Conservation (phyloP, 2,797 vertebrate species). For the Arrhamphus sclerolepis region DNA sequence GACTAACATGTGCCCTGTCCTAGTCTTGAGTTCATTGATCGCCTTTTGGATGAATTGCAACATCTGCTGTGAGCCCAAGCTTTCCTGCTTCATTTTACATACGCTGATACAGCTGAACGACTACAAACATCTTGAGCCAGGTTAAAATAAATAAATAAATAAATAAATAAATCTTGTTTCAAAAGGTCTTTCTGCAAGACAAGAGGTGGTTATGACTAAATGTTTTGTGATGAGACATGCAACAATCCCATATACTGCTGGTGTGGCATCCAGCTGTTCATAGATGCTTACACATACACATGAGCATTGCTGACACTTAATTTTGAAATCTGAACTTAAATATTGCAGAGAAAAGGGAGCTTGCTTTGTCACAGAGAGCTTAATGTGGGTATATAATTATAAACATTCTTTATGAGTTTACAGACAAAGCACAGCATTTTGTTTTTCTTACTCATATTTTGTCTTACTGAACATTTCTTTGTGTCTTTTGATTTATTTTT, state of each 20-base stretch:
- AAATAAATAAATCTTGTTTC: neutral
- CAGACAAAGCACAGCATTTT: too few species aligned
- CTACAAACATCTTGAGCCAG: neutral
- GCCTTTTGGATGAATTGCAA: conserved; percentile 10
- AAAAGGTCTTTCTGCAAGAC: neutral
- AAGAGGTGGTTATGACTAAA: conserved; percentile 1
- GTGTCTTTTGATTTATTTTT: too few species aligned
- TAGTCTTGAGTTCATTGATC: conserved; percentile 15
- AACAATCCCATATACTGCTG: neutral
- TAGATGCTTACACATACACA: too few species aligned
- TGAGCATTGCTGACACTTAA: too few species aligned
- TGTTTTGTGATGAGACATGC: conserved; percentile 3
- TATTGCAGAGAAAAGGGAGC: too few species aligned
- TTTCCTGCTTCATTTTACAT: conserved; percentile 5
- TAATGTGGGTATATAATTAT: neutral
- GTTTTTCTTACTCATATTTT: too few species aligned
- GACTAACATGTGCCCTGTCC: neutral
- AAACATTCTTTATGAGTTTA: too few species aligned
- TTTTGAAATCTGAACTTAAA: too few species aligned
- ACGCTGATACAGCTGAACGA: conserved; percentile 2
- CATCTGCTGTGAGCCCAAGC: conserved; percentile 1
- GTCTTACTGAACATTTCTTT: too few species aligned
- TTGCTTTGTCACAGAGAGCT: neutral
- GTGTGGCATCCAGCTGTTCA: neutral
- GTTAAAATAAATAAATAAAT: too few species aligned